Base-by-base conservation (phyloP, 2,888 invertebrate genomes). In the Lamellibrachia satsuma region DNA sequence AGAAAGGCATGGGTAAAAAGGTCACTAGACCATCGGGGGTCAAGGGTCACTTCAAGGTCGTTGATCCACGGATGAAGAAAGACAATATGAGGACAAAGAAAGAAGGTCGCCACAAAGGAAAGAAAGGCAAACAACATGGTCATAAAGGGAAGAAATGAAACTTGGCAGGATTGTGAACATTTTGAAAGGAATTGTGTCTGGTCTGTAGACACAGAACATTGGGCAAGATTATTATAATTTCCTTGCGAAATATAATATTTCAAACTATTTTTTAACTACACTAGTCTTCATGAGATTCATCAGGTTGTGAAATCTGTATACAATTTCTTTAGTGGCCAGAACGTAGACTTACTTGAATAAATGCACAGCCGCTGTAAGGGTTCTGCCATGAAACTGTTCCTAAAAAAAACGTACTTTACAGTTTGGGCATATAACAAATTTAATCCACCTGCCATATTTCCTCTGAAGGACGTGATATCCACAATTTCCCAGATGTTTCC, bases 11-110 rank as follows among this genome's bases (percentile, higher is more conserved):
- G n/a, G 96, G 98, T 0, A 98, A 98, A 95, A 97, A 98, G 92
- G 97, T 98, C 93, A 97, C 97, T 92, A 97, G 99, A 94, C 99
- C 99, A 8, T 97, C 97, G 0, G 99, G 99, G 90, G 98, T 99
- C 52, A 98, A 98, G 96, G 99, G 99, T 7, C 98, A 97, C 60
- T 99, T 98, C 97, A 98, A 98, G 96, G 98, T 99, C n/a, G 99
- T 99, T 7, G 99, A 99, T 97, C 98, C 98, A 1, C 97, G 99
- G 94, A 98, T 99, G 98, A 99, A 99, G 97, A 99, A 99, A 96
- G 99, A 99, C 96, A 97, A 95, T 60, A 94, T 93, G n/a, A 95
- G 95, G 91, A 27, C 93, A 52, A 93, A 94, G 60, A 92, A 92
- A 51, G 60, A 55, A 55, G 91, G 57, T 4, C 92, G 92, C 39